These are phyloP conservation scores for Blastomussa wellsi DNA, from an alignment of 92 coral and sea anemone species.

Conservation along the genomic window DNA sequence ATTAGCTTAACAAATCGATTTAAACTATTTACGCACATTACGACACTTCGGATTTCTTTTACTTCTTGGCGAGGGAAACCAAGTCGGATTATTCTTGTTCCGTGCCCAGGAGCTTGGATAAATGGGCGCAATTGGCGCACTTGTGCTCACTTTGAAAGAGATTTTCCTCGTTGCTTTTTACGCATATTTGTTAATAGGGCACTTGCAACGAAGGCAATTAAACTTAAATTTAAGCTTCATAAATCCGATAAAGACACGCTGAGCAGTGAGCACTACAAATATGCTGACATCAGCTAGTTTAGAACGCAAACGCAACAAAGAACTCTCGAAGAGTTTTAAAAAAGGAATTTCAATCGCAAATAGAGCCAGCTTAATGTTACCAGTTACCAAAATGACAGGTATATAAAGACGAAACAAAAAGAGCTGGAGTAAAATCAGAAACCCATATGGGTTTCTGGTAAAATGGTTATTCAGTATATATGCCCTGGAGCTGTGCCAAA, in stretches of 20 bases:
- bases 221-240: conserved; percentile 19
- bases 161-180: conserved; percentile 12
- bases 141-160: conserved; percentile 3
- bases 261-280: no score
- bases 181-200: conserved; percentile 19
- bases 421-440: background rate
- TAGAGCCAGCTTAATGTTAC: background rate
- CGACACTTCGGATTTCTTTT: background rate
- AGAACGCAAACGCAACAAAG: background rate
- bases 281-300: background rate
- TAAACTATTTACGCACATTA: background rate
- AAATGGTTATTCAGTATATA: conserved; percentile 30
- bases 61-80: background rate
- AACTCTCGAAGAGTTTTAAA: background rate
- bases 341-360: background rate
- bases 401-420: background rate
- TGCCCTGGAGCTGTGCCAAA: background rate
- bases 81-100: background rate
- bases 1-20: conserved; percentile 24
- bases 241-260: background rate
- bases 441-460: no score
- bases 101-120: background rate
- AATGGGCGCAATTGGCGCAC: background rate
- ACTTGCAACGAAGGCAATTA: conserved; percentile 9
- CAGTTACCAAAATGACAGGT: conserved; percentile 36